Conservation (phyloP, 2,113 vertebrate species). For the Poeciliopsis prolifica region DNA sequence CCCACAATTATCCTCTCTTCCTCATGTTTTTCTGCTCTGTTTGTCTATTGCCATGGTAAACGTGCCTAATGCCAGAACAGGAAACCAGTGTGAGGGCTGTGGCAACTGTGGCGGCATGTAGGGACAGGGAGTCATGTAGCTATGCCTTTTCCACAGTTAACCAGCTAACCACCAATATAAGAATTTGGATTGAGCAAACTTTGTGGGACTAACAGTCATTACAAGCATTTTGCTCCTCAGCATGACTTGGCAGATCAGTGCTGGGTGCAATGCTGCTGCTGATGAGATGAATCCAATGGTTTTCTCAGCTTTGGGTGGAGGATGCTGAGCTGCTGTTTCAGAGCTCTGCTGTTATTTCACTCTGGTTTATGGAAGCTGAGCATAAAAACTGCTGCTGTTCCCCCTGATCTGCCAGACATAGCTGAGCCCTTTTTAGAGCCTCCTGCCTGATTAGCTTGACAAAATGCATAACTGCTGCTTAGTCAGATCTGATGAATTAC, state of each 20-base stretch:
- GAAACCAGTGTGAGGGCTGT: slow-evolving; percentile 60
- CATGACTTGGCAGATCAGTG: neutral
- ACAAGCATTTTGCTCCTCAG: neutral
- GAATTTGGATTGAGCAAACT: slow-evolving; percentile 14
- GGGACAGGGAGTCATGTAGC: slow-evolving; percentile 40
- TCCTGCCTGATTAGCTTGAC: slow-evolving; percentile 31
- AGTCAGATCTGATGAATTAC: slow-evolving; percentile 7
- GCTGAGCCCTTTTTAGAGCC: neutral
- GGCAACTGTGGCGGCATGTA: slow-evolving; percentile 33
- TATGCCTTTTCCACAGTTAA: slow-evolving; percentile 31
- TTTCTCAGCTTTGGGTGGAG: neutral
- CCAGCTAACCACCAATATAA: slow-evolving; percentile 40
- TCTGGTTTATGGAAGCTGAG: slow-evolving; percentile 8
- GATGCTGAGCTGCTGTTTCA: neutral
- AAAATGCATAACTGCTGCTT: slow-evolving; percentile 16
- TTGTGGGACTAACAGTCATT: neutral
- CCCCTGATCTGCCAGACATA: neutral
- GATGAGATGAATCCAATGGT: neutral
- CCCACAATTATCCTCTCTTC: neutral
- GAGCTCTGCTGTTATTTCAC: neutral
- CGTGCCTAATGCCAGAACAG: slow-evolving; percentile 49
- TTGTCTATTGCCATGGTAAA: slow-evolving; percentile 61
- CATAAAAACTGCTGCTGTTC: slow-evolving; percentile 6
- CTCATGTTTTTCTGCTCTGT: slow-evolving; percentile 52
- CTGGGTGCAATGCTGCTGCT: neutral